phyloP scores from a whole-genome alignment of 1,140 invertebrate genomes.

The Protaetia brevitarsis region DNA sequence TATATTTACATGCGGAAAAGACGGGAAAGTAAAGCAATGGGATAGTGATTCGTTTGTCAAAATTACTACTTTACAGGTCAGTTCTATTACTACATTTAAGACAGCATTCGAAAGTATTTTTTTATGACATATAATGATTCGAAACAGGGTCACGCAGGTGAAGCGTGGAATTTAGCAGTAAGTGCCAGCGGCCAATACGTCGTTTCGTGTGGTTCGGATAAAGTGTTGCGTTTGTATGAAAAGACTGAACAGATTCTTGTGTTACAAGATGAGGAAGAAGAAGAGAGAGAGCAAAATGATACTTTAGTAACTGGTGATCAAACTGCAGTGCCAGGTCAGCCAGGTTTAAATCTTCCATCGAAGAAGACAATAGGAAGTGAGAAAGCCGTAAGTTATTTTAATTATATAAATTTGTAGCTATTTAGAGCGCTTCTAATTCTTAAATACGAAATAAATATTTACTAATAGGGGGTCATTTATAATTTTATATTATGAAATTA shows the following conservation, averaged over 20 bases:
- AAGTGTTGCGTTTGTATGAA: constrained; percentile 82
- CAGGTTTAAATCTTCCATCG: constrained; percentile 76
- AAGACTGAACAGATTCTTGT: constrained; percentile 87
- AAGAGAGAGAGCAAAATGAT: constrained; percentile 73
- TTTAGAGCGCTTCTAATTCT: too few species aligned
- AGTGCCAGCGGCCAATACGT: constrained; percentile 79
- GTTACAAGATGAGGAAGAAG: constrained; percentile 87
- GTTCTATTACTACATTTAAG: constrained; percentile 17
- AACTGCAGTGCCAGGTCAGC: constrained; percentile 60
- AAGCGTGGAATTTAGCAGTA: constrained; percentile 72
- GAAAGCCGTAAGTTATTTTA: constrained; percentile 81
- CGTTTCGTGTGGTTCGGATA: constrained; percentile 84
- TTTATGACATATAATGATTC: constrained; percentile 25
- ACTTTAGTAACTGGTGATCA: constrained; percentile 69
- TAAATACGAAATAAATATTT: too few species aligned
- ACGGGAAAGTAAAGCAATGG: constrained; percentile 95
- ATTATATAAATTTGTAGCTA: neutral
- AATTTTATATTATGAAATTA: too few species aligned
- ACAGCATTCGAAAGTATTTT: neutral
- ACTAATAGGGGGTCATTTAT: too few species aligned
- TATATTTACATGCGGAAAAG: constrained; percentile 90
- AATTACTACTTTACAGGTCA: constrained; percentile 84
- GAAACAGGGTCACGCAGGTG: constrained; percentile 72
- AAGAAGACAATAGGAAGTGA: constrained; percentile 90
- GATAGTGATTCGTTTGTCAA: constrained; percentile 92